Conservation (phyloP, 2,797 vertebrate genomes). For the Fratercula arctica region DNA sequence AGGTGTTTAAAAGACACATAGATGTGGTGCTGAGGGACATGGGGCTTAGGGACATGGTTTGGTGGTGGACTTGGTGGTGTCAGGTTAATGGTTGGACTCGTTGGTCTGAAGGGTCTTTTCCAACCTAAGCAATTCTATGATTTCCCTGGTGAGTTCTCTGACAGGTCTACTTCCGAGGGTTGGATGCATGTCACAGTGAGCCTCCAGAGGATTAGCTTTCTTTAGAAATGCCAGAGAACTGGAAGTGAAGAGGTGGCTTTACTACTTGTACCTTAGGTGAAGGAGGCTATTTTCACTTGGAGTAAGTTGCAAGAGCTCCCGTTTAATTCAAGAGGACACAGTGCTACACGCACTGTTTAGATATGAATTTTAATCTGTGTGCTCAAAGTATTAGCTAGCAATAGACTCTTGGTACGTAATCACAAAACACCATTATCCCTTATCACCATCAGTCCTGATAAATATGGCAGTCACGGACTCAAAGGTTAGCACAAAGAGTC, state of each 20-base stretch:
- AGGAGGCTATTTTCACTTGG: not conserved
- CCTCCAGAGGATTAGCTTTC: not conserved
- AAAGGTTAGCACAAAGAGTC: not conserved
- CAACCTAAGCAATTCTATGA: not conserved
- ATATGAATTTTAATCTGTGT: not conserved
- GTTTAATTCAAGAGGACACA: not conserved
- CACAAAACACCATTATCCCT: not conserved
- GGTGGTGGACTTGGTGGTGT: not conserved
- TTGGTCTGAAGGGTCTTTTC: not conserved
- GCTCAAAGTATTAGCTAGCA: not conserved
- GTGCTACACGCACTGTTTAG: not conserved
- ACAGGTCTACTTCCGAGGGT: not conserved
- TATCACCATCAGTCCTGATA: not conserved
- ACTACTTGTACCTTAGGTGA: not conserved
- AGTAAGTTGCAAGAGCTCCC: not conserved
- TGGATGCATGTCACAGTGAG: not conserved
- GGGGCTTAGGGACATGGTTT: not conserved
- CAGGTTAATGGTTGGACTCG: accelerated
- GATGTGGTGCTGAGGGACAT: not conserved
- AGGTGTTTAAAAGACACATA: not conserved
- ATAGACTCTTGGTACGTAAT: not conserved
- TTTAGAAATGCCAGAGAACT: not conserved
- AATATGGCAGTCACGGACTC: not conserved
- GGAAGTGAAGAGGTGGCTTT: not conserved
- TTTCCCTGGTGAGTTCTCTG: not conserved